Conservation (phyloP, 2,113 vertebrate genomes). For the Hypanus sabinus region DNA sequence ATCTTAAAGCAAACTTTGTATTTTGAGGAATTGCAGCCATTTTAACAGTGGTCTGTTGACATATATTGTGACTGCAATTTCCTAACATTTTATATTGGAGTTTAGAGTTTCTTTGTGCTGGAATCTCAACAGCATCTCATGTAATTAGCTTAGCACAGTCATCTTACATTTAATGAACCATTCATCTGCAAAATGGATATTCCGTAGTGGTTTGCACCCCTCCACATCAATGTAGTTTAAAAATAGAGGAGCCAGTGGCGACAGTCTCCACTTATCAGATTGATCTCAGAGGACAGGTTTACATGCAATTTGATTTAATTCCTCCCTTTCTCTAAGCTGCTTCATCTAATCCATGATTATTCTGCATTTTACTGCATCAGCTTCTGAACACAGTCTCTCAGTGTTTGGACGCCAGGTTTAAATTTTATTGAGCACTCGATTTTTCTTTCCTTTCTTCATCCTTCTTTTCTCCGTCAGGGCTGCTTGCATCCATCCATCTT, state of each 20-base stretch:
- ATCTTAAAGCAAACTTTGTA: neutral
- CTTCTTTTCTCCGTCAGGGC: neutral
- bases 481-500: slow-evolving; percentile 27
- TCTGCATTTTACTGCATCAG: slow-evolving; percentile 32
- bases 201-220: slow-evolving; percentile 4
- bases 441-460: neutral
- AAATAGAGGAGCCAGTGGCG: slow-evolving; percentile 33
- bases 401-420: neutral
- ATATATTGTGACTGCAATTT: neutral
- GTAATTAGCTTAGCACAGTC: slow-evolving; percentile 21
- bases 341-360: slow-evolving; percentile 30
- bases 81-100: neutral
- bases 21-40: too few relatives aligned
- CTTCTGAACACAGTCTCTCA: neutral
- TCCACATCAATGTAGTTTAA: slow-evolving; percentile 28
- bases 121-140: slow-evolving; percentile 14
- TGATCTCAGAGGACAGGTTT: slow-evolving; percentile 34
- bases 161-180: slow-evolving; percentile 34
- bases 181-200: slow-evolving; percentile 31
- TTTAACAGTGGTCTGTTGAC: neutral
- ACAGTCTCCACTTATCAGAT: slow-evolving; percentile 34
- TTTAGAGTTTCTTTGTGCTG: neutral
- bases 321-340: slow-evolving; percentile 25
- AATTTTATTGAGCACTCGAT: neutral
- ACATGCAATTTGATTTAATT: slow-evolving; percentile 37